These are phyloP conservation scores for Malachius bipustulatus DNA, from an alignment of 2,888 invertebrate species.

Conservation along the genomic window DNA sequence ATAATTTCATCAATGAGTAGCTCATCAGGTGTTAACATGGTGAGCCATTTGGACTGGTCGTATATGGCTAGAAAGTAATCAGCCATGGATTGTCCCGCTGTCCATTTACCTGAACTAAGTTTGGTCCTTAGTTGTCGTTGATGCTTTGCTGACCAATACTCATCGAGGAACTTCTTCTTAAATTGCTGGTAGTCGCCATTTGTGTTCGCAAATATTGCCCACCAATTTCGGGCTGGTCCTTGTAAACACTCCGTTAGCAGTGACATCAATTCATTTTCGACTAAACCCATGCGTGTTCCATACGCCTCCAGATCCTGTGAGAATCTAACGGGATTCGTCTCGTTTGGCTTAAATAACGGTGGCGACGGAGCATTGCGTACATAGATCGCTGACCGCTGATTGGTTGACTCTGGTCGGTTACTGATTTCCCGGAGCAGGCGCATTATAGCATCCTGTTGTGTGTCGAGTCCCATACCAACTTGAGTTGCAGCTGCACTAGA, in stretches of 20 bases:
- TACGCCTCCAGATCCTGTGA: too few species aligned
- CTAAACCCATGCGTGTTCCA: not conserved
- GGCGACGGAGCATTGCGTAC: too few species aligned
- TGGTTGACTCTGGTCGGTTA: too few species aligned
- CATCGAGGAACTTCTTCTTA: constrained; percentile 3
- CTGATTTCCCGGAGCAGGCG: too few species aligned
- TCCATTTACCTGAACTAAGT: constrained; percentile 2
- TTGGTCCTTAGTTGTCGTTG: constrained; percentile 8
- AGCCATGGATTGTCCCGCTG: constrained; percentile 5
- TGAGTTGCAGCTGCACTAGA: too few species aligned
- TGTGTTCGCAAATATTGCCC: constrained; percentile 2
- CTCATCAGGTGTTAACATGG: constrained; percentile 5
- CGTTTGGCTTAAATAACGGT: too few species aligned
- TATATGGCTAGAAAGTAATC: constrained; percentile 9
- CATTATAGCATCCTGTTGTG: too few species aligned
- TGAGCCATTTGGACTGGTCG: constrained; percentile 7
- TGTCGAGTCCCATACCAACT: too few species aligned
- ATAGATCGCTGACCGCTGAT: too few species aligned
- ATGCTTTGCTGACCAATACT: constrained; percentile 9
- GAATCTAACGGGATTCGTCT: too few species aligned
- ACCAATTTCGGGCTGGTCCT: not conserved
- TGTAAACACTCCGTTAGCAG: constrained; percentile 2
- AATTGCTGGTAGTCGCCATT: constrained; percentile 7
- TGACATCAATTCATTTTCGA: not conserved
- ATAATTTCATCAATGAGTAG: constrained; percentile 8